A percentile compares a stretch with the other conserved stretches of the same genome.
These are phyloP conservation scores for Drosophila rufa DNA, from an alignment of 1,140 invertebrate species.

Conservation along the genomic window DNA sequence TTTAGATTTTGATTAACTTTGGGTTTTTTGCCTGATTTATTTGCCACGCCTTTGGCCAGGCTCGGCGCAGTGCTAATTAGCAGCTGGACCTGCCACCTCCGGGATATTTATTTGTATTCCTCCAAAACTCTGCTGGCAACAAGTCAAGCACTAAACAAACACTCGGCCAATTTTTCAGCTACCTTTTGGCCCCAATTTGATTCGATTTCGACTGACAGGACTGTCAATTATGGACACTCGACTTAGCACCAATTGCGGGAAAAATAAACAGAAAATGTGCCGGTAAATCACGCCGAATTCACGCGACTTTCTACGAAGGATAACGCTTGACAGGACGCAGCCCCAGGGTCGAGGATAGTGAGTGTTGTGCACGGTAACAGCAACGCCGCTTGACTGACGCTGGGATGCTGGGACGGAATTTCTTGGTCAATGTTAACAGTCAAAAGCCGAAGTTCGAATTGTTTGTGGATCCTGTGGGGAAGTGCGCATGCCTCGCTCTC, in stretches of 20 bases:
- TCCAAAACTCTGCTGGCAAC: slow-evolving; percentile 38
- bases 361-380: slow-evolving; percentile 79
- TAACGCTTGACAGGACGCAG: slow-evolving; percentile 4
- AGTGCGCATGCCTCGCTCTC: slow-evolving; percentile 53
- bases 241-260: slow-evolving; percentile 36
- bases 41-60: slow-evolving; percentile 16
- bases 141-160: slow-evolving; percentile 47
- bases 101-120: slow-evolving; percentile 7
- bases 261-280: slow-evolving; percentile 44
- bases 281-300: slow-evolving; percentile 56
- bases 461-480: slow-evolving; percentile 62
- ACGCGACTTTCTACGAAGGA: slow-evolving; percentile 22
- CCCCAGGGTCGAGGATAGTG: slow-evolving; percentile 25
- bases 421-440: slow-evolving; percentile 78
- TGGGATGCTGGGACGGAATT: slow-evolving; percentile 65
- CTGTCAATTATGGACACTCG: slow-evolving; percentile 56
- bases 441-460: slow-evolving; percentile 61
- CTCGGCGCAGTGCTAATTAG: slow-evolving; percentile 32
- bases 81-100: background rate
- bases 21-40: background rate
- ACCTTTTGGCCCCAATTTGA: slow-evolving; percentile 2
- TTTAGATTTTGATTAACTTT: background rate
- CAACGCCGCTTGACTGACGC: slow-evolving; percentile 75
- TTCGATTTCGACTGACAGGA: slow-evolving; percentile 29
- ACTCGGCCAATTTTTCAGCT: slow-evolving; percentile 8